Conservation (phyloP, 2,888 invertebrate species). For the Epistrophella euchroma region DNA sequence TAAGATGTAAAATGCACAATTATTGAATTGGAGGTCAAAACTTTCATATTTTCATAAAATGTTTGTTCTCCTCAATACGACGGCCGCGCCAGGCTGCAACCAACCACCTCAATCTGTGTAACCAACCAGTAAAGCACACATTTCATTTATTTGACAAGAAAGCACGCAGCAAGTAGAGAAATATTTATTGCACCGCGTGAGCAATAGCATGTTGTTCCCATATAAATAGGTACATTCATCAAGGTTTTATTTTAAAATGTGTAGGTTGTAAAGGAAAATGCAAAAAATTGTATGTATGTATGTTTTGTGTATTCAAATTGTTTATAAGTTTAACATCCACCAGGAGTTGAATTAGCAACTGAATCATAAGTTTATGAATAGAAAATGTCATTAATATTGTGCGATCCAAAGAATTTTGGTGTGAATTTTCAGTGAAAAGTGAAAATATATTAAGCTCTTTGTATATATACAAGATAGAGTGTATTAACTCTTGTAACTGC, state of each 20-base stretch:
- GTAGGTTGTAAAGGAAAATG: slow-evolving; percentile 22
- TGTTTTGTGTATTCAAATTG: not conserved
- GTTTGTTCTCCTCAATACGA: not conserved
- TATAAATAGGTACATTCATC: slow-evolving; percentile 23
- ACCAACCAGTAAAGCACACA: slow-evolving; percentile 38
- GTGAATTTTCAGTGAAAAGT: not conserved
- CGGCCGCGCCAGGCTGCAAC: not conserved
- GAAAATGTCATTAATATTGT: slow-evolving; percentile 13
- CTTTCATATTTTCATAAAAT: slow-evolving; percentile 22
- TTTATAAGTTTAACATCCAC: slow-evolving; percentile 7
- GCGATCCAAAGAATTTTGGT: not conserved
- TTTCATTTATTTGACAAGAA: slow-evolving; percentile 30
- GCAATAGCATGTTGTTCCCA: not conserved
- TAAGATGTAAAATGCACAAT: slow-evolving; percentile 13
- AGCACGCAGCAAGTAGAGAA: slow-evolving; percentile 41
- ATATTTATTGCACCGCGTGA: slow-evolving; percentile 18
- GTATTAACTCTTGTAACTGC: no score
- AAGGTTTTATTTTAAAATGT: slow-evolving; percentile 64
- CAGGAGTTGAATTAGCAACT: slow-evolving; percentile 39
- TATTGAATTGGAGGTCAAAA: slow-evolving; percentile 12
- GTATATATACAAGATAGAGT: no score
- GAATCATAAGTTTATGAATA: slow-evolving; percentile 62
- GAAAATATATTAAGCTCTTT: no score
- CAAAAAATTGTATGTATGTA: not conserved
- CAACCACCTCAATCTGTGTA: slow-evolving; percentile 1